Percentiles rank a stretch among this genome's conserved stretches.
Conservation (phyloP, 2,797 vertebrate species). For the Phyllotis vaccarum region DNA sequence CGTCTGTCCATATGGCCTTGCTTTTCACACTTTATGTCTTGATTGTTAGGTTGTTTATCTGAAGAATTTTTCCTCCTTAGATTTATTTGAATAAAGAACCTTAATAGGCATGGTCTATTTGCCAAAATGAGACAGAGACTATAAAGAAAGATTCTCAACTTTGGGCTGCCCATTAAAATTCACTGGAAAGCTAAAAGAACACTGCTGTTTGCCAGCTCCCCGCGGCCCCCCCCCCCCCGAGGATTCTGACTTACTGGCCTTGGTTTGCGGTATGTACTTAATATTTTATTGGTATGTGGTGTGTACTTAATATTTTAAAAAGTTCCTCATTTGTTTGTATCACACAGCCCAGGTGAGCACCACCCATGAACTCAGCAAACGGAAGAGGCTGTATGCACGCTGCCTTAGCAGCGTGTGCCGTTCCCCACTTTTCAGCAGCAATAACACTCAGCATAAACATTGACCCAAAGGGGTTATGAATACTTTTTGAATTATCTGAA, state of each 20-base stretch:
- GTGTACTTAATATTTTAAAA: not conserved
- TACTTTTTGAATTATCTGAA: constrained; percentile 63
- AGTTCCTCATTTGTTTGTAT: constrained; percentile 16
- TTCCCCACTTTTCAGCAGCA: constrained; percentile 52
- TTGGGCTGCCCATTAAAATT: not conserved
- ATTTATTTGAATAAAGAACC: constrained; percentile 46
- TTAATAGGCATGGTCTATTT: not conserved
- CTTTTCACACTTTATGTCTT: constrained; percentile 24
- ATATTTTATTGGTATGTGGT: not conserved
- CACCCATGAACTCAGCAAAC: constrained; percentile 12
- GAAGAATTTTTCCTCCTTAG: not conserved
- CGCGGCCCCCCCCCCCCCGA: rapidly evolving
- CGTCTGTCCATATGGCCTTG: not conserved
- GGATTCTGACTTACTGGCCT: not conserved
- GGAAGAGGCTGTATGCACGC: not conserved
- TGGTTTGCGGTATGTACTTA: not conserved
- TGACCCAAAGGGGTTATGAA: not conserved
- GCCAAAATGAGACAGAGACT: not conserved
- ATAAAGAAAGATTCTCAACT: not conserved
- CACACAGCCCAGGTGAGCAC: constrained; percentile 14
- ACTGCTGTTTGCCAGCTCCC: no score
- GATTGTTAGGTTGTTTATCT: constrained; percentile 37
- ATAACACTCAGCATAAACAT: not conserved
- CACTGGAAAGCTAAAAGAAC: not conserved
- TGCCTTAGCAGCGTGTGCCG: not conserved